Conservation (phyloP, 2,797 vertebrate species). For the Muscicapa striata region DNA sequence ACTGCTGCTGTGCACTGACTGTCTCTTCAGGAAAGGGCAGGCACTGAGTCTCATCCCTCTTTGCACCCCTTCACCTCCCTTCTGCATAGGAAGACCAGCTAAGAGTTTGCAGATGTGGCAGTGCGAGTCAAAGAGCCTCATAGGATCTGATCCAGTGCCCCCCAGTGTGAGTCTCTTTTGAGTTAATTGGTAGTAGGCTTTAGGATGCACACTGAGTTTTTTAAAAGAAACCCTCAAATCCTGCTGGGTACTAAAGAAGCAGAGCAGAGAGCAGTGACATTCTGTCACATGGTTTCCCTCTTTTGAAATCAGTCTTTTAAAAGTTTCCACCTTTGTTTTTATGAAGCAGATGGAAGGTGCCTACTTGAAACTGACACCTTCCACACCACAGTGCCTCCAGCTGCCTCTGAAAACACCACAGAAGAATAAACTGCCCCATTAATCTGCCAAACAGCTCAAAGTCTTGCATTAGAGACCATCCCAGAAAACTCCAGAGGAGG, state of each 20-base stretch:
- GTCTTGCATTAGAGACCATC: background rate
- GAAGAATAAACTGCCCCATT: background rate
- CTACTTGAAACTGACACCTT: background rate
- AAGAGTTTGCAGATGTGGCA: background rate
- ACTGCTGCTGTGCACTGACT: background rate
- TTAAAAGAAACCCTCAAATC: background rate
- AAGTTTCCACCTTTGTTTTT: background rate
- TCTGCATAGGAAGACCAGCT: background rate
- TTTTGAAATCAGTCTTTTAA: background rate
- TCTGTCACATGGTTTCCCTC: background rate
- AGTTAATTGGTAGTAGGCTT: background rate
- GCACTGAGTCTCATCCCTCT: background rate
- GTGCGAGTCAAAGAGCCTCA: rapidly evolving
- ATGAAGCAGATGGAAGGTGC: background rate
- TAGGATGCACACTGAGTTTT: background rate
- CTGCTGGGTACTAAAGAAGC: background rate
- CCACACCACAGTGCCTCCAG: background rate
- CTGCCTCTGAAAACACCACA: background rate
- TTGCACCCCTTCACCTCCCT: background rate
- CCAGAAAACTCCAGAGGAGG: background rate
- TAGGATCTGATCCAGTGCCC: background rate
- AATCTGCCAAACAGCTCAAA: background rate
- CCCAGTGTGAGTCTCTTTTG: background rate
- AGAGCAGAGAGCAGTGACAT: background rate
- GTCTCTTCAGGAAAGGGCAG: background rate